These are phyloP conservation scores for Leptinotarsa juncta DNA, from an alignment of 2,888 invertebrate genomes.

Conservation along the genomic window DNA sequence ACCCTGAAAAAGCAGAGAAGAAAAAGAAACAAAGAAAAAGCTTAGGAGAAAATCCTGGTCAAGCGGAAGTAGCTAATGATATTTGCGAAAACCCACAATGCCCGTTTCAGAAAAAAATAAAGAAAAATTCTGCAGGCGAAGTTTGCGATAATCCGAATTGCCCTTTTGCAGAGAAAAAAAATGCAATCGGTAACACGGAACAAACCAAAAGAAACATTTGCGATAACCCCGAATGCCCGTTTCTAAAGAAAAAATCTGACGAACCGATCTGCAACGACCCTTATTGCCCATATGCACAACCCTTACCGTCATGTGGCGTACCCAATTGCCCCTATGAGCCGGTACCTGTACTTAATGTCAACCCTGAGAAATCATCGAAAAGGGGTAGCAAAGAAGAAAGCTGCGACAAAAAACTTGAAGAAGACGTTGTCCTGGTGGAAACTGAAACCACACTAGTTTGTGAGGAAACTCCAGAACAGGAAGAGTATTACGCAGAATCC, in stretches of 20 bases:
- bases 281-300: conserved; percentile 49
- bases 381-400: neutral
- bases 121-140: conserved; percentile 20
- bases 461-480: conserved; percentile 8
- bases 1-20: conserved; percentile 17
- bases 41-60: neutral
- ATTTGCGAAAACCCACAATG: conserved; percentile 48
- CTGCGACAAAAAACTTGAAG: conserved; percentile 1
- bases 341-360: conserved; percentile 34
- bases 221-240: conserved; percentile 49
- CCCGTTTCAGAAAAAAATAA: conserved; percentile 33
- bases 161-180: conserved; percentile 38
- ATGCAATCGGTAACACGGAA: neutral
- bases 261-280: conserved; percentile 49
- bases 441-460: conserved; percentile 6
- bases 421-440: neutral
- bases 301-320: conserved; percentile 49
- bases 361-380: conserved; percentile 24
- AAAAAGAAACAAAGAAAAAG: conserved; percentile 20
- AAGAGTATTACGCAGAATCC: neutral
- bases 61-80: neutral
- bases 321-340: conserved; percentile 52
- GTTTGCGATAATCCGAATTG: conserved; percentile 48
- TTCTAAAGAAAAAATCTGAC: conserved; percentile 24
- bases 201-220: conserved; percentile 32